Evolutionary conservation across 1,140 invertebrate species (phyloP), one percentile per base, ranked within the genome.

Genomic region (Forficula auricularia): DNA sequence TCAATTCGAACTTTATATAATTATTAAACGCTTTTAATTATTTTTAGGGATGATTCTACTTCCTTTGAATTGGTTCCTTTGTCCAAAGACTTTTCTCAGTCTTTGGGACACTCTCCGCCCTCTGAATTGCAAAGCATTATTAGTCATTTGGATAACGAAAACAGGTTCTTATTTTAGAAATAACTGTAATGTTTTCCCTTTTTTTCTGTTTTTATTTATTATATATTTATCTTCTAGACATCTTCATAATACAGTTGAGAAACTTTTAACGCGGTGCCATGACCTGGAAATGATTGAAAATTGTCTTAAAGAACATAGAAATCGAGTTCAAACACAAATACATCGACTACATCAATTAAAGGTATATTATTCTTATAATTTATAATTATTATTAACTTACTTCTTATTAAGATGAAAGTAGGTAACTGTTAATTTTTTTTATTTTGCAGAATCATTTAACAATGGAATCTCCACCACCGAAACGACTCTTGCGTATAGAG

Each of bases 61-160:
- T 39, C 3, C 13, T 18, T 14, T 38, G 31, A 3, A 19, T 43
- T 1, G 18, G 47, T 14, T 27, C 47, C 34, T 20, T 30, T 14
- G 39, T 13, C 13, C 20, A 19, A 30, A 38, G 20, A 1, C 27
- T n/a, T 27, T 30, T 48, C 20, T 14, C 44, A 60, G 63, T 46
- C 63, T 64, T 6, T 51, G 63, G 22, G 48, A 54, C 22, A 27
- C 10, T 27, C 22, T 3, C 44, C 44, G 19, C 44, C 32, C 3
- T 15, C 14, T 13, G 66, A 74, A 45, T 52, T 75, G 19, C 67
- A 74, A 48, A 64, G 70, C 50, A 68, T 77, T 41, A 75, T 77
- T 36, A 56, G 54, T 40, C 66, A 73, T 44, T 55, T 77, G 38
- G 73, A 75, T 57, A 57, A 62, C 38, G 70, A 75, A 56, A 72